phyloP scores from a whole-genome alignment of 2,113 vertebrate species.

The Gracilinanus agilis region DNA sequence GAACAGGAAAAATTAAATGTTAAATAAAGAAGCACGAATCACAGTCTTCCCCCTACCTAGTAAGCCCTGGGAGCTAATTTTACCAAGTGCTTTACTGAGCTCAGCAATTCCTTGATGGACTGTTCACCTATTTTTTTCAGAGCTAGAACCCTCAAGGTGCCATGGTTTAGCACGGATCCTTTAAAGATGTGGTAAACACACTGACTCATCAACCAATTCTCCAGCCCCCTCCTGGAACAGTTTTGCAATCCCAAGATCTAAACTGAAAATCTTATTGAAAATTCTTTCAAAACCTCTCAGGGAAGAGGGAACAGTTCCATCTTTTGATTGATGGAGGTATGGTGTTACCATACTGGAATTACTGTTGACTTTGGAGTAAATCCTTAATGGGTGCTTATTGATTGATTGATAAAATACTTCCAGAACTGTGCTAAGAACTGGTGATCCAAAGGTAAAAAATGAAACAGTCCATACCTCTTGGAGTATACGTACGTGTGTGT shows the following conservation, averaged over 20 bases:
- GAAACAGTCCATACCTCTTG: not conserved
- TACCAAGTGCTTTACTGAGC: not conserved
- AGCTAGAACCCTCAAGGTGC: not conserved
- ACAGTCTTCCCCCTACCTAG: not conserved
- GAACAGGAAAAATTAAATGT: not conserved
- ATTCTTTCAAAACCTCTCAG: not conserved
- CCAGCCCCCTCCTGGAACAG: not conserved
- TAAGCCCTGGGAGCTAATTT: not conserved
- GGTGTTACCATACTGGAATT: not conserved
- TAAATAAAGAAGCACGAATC: not conserved
- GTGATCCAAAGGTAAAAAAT: not conserved
- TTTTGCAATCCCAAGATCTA: not conserved
- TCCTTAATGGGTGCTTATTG: not conserved
- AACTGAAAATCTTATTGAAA: not conserved
- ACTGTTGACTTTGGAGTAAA: not conserved
- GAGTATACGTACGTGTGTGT: no score
- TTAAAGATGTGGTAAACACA: not conserved
- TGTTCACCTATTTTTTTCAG: not conserved
- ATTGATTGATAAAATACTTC: not conserved
- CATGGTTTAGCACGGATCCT: not conserved
- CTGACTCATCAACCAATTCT: not conserved
- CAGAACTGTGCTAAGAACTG: not conserved
- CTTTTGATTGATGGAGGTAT: not conserved
- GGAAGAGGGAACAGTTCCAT: not conserved
- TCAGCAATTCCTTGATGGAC: not conserved